Base-by-base conservation (phyloP, 2,888 invertebrate genomes). In the Plebejus melissa region DNA sequence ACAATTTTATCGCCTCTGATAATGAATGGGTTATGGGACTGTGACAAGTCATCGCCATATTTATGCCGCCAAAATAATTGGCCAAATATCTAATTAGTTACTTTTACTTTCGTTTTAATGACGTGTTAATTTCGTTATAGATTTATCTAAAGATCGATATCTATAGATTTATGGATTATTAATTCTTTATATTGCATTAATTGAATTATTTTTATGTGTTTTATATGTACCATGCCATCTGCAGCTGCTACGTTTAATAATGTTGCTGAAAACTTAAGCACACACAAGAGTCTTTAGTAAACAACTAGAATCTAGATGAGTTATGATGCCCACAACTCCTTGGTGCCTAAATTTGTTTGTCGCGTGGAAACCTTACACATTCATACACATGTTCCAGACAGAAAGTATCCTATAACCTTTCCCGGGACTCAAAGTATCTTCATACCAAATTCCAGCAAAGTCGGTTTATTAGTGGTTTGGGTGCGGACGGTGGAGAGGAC, bases 71-170 rank as follows among this genome's bases (percentile, higher is more conserved):
- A 9, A 22, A 71, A 46, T 71, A 71, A 71, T 71, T 71, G 71
- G 9, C 4, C 41, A 22, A 22, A 71, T 71, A 71, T 65, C 65
- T 71, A 46, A 71, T 71, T 71, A 41, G 46, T 46, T 13, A 71
- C 46, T 71, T 71, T 70, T 38, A 70, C 41, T 70, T 65, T 46
- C 16, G 9, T 71, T 71, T 71, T 46, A 46, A 46, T 71, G 28
- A 46, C 38, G 46, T 71, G 71, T 46, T 71, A 41, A 71, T 71
- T 71, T 46, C 41, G 2, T 71, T 71, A n/a, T 22, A 22, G 22
- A 71, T 71, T 71, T 71, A 71, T 71, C 22, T 22, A 22, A 11
- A n/a, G 71, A 65, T 41, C 11, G 38, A 28, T 22, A 71, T 71
- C 71, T 46, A 71, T 46, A 41, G 36, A 71, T 71, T 71, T 41